Conservation (phyloP, 2,888 invertebrate genomes). For the Tenthredo scrophulariae region DNA sequence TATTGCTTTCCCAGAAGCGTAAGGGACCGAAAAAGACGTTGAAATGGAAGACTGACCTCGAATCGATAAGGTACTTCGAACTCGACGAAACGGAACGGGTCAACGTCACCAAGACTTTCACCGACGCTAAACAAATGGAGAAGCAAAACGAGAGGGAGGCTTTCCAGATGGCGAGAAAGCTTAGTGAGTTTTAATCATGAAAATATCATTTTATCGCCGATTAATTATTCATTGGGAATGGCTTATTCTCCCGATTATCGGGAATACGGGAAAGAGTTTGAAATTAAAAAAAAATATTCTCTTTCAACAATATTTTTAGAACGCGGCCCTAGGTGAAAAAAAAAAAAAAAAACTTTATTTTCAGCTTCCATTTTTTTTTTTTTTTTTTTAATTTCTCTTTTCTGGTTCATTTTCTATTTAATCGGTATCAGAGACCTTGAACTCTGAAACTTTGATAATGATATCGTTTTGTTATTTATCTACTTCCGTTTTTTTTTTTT, state of each 20-base stretch:
- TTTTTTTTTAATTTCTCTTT: neutral
- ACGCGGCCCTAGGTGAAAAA: too few species aligned
- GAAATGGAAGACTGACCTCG: constrained; percentile 91
- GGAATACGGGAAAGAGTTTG: neutral
- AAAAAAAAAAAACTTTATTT: neutral
- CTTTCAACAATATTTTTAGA: too few species aligned
- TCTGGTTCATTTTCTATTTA: neutral
- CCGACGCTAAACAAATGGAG: constrained; percentile 95
- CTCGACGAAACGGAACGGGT: constrained; percentile 97
- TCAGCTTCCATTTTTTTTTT: neutral
- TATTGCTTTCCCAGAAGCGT: constrained; percentile 86
- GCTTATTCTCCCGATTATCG: neutral
- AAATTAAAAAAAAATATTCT: neutral
- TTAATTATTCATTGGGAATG: neutral
- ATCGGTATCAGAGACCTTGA: neutral
- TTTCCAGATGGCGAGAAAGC: constrained; percentile 88
- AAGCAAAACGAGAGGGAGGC: constrained; percentile 91
- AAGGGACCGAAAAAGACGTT: constrained; percentile 90
- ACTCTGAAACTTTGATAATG: neutral
- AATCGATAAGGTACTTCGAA: constrained; percentile 93
- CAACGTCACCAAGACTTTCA: constrained; percentile 95
- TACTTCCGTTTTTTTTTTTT: neutral
- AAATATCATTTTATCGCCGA: neutral
- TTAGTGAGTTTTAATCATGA: constrained; percentile 78
- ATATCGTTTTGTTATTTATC: neutral